These are phyloP conservation scores for Alcis repandata DNA, from an alignment of 2,888 invertebrate genomes.

Conservation along the genomic window DNA sequence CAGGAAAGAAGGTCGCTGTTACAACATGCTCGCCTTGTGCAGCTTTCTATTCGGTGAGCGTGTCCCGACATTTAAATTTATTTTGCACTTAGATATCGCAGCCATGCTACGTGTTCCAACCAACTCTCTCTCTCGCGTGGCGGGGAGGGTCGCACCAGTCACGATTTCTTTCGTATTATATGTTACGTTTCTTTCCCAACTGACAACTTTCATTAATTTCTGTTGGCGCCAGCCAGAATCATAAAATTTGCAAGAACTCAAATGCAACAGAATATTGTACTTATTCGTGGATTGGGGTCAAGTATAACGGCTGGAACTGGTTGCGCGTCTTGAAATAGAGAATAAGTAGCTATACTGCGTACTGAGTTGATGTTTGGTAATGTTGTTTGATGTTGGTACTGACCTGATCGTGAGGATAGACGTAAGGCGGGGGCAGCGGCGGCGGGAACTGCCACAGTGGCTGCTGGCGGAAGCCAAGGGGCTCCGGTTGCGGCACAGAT, in stretches of 20 bases:
- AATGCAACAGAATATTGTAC: conserved; percentile 61
- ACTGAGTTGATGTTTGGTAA: conserved; percentile 26
- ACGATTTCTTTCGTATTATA: conserved; percentile 77
- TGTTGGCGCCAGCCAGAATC: conserved; percentile 49
- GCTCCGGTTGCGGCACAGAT: conserved; percentile 81
- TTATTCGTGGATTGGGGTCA: conserved; percentile 75
- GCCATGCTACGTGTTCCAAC: conserved; percentile 65
- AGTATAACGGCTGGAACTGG: conserved; percentile 74
- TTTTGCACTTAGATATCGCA: conserved; percentile 81
- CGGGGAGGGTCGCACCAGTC: conserved; percentile 79
- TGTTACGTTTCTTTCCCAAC: conserved; percentile 63
- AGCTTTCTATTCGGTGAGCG: conserved; percentile 84
- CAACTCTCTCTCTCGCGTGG: conserved; percentile 80
- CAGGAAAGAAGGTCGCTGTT: conserved; percentile 84
- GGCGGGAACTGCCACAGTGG: conserved; percentile 95
- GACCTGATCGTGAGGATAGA: conserved; percentile 93
- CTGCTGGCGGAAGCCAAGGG: conserved; percentile 89
- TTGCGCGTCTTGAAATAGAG: conserved; percentile 65
- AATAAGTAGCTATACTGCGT: conserved; percentile 31
- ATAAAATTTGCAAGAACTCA: conserved; percentile 54
- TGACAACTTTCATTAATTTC: conserved; percentile 71
- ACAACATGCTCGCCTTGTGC: conserved; percentile 83
- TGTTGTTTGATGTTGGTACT: conserved; percentile 65
- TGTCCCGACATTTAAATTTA: conserved; percentile 85
- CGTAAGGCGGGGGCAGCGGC: conserved; percentile 91